Conservation (phyloP, 2,888 invertebrate genomes). For the Tipula helvola region DNA sequence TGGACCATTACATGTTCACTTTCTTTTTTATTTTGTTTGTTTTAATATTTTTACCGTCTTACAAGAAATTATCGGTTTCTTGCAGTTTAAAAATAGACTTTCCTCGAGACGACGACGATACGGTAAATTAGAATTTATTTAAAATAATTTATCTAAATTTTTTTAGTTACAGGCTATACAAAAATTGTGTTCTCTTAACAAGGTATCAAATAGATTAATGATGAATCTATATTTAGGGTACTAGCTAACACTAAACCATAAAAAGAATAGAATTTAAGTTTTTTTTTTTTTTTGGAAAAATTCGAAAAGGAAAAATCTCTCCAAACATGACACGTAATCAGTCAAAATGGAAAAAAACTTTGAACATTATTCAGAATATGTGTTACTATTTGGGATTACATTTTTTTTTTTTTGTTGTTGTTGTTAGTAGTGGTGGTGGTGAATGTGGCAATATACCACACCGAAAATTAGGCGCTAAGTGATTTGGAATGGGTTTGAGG, state of each 20-base stretch:
- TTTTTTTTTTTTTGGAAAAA: background rate
- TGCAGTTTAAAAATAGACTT: background rate
- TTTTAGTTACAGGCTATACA: background rate
- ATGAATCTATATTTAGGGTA: background rate
- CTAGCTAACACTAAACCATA: background rate
- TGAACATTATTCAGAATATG: background rate
- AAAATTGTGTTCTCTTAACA: background rate
- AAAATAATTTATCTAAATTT: background rate
- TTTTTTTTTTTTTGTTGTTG: background rate
- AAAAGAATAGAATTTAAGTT: background rate
- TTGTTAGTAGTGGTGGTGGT: background rate
- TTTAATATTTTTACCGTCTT: background rate
- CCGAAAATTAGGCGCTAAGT: background rate
- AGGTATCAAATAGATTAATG: background rate
- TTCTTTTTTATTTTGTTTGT: background rate
- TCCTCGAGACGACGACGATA: background rate
- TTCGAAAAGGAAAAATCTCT: background rate
- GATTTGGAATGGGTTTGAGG: background rate
- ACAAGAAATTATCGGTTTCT: background rate
- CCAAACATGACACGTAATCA: background rate
- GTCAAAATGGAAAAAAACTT: background rate
- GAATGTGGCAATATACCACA: background rate
- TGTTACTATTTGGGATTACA: background rate
- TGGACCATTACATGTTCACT: background rate
- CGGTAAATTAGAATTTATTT: background rate